phyloP scores from a whole-genome alignment of 2,113 vertebrate species.

The Hiodon tergisus region DNA sequence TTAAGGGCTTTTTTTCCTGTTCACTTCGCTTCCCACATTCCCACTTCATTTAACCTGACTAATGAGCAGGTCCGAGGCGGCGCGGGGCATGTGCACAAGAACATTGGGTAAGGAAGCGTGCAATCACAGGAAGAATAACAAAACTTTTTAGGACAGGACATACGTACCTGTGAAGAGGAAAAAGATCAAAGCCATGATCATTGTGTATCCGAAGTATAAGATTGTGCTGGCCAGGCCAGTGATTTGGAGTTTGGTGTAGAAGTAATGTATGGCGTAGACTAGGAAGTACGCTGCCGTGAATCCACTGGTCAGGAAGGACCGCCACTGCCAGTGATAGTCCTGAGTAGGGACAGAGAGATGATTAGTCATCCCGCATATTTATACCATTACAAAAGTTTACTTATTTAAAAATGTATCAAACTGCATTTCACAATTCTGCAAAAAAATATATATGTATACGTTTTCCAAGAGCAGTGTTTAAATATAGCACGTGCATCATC shows the following conservation, averaged over 20 bases:
- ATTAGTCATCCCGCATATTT: background rate
- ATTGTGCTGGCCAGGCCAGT: conserved; percentile 86
- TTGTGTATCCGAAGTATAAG: conserved; percentile 88
- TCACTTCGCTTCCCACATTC: conserved; percentile 56
- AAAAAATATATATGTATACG: too few relatives aligned
- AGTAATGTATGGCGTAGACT: conserved; percentile 87
- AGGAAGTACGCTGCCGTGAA: conserved; percentile 89
- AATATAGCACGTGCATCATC: background rate
- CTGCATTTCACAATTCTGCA: too few relatives aligned
- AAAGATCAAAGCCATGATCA: conserved; percentile 94
- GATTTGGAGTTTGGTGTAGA: conserved; percentile 89
- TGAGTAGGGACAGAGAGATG: conserved; percentile 34
- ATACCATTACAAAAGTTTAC: background rate
- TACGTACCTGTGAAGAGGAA: conserved; percentile 85
- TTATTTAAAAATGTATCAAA: too few relatives aligned
- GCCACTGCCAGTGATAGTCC: conserved; percentile 96
- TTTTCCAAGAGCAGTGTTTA: too few relatives aligned
- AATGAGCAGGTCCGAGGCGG: conserved; percentile 58
- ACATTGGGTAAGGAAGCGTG: background rate
- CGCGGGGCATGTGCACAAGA: background rate
- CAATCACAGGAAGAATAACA: background rate
- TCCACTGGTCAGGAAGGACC: conserved; percentile 87
- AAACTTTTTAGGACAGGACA: background rate
- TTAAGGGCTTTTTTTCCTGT: conserved; percentile 45
- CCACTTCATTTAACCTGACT: conserved; percentile 75